Evolutionary conservation across 1,140 invertebrate species (phyloP).

Genomic region (Pseudomyrmex flavicornis): DNA sequence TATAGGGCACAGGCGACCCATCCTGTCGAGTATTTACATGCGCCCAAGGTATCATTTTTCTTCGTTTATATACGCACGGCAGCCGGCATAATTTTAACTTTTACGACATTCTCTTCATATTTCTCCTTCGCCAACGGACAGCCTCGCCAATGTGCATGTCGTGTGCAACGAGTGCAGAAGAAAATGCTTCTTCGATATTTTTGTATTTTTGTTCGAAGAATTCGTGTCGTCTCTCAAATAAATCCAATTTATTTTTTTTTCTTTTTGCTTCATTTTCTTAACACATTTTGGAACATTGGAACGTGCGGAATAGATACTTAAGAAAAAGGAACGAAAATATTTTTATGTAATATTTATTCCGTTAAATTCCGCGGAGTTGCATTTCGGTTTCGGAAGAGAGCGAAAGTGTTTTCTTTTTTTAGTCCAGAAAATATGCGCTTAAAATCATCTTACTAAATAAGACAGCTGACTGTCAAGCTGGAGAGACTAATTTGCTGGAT

Average conservation of each 20-base stretch:
- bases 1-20: constrained; percentile 14
- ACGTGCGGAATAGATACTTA: no score
- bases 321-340: not conserved
- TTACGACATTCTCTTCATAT: constrained; percentile 48
- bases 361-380: not conserved
- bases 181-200: constrained; percentile 41
- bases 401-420: not conserved
- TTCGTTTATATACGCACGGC: constrained; percentile 29
- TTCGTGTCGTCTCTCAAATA: no score
- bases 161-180: not conserved
- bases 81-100: constrained; percentile 65
- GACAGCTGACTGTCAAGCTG: constrained; percentile 8
- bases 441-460: constrained; percentile 41
- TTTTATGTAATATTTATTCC: not conserved
- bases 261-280: not conserved
- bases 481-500: constrained; percentile 71
- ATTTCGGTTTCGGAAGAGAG: no score
- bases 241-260: no score
- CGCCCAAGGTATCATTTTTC: constrained; percentile 55
- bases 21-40: constrained; percentile 62
- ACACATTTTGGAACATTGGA: not conserved
- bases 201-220: not conserved
- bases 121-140: not conserved
- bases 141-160: not conserved
- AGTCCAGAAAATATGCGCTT: not conserved